These are phyloP conservation scores for Mythimna lalbum DNA, from an alignment of 2,888 invertebrate species.

Conservation along the genomic window DNA sequence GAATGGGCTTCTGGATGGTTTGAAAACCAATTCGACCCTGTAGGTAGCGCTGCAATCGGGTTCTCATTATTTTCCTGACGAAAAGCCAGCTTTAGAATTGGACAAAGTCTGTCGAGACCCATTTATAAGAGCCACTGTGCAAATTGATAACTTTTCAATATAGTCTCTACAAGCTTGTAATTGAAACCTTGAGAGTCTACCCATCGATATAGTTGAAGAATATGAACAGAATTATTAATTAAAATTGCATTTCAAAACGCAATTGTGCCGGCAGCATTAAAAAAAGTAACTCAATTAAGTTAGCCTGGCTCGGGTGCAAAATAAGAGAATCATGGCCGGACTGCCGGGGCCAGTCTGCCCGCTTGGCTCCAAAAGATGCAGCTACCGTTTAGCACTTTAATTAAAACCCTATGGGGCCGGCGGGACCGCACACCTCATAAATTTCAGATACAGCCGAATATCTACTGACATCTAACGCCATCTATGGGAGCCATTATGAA, in stretches of 20 bases:
- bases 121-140: too few relatives aligned
- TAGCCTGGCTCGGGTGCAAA: slow-evolving; percentile 34
- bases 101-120: too few relatives aligned
- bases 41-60: too few relatives aligned
- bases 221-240: slow-evolving; percentile 13
- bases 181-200: too few relatives aligned
- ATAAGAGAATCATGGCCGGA: slow-evolving; percentile 51
- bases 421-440: slow-evolving; percentile 63
- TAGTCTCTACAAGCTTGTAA: too few relatives aligned
- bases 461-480: slow-evolving; percentile 43
- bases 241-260: slow-evolving; percentile 24
- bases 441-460: slow-evolving; percentile 53
- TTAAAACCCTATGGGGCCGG: slow-evolving; percentile 62
- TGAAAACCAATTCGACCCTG: too few relatives aligned
- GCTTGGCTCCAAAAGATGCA: slow-evolving; percentile 55
- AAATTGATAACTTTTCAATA: too few relatives aligned
- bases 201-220: neutral
- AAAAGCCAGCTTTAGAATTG: too few relatives aligned
- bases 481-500: slow-evolving; percentile 30
- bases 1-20: too few relatives aligned
- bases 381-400: slow-evolving; percentile 67
- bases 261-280: slow-evolving; percentile 28
- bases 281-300: slow-evolving; percentile 53
- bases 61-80: too few relatives aligned
- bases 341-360: slow-evolving; percentile 6